These are phyloP conservation scores for Perizoma affinitatum DNA, from an alignment of 2,888 invertebrate species.

Conservation along the genomic window DNA sequence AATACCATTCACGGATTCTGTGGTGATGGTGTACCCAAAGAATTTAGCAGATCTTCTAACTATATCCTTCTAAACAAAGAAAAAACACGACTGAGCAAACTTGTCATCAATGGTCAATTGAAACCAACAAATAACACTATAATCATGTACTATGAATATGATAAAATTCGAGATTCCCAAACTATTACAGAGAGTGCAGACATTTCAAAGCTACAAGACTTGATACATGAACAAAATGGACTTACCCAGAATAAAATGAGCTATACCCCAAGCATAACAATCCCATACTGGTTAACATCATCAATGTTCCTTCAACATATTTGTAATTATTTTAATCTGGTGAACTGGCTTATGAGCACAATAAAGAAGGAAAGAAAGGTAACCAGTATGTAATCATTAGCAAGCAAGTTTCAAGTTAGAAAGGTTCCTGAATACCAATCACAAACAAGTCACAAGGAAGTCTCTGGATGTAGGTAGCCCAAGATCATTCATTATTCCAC, in stretches of 20 bases:
- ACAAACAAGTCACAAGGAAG: too few species aligned
- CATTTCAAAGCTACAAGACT: slow-evolving; percentile 57
- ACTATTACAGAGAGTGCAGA: slow-evolving; percentile 52
- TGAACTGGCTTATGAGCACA: slow-evolving; percentile 59
- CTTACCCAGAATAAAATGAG: slow-evolving; percentile 15
- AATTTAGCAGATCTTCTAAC: slow-evolving; percentile 39
- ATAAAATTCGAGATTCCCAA: slow-evolving; percentile 65
- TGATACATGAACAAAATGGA: slow-evolving; percentile 53
- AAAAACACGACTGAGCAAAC: slow-evolving; percentile 45
- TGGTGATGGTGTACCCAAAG: slow-evolving; percentile 37
- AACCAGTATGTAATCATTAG: slow-evolving; percentile 32
- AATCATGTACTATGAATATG: slow-evolving; percentile 65
- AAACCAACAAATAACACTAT: slow-evolving; percentile 50
- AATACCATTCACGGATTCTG: slow-evolving; percentile 54
- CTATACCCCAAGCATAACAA: slow-evolving; percentile 38
- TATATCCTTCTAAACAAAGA: slow-evolving; percentile 46
- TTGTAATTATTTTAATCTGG: slow-evolving; percentile 61
- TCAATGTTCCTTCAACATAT: slow-evolving; percentile 73
- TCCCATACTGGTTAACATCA: slow-evolving; percentile 59
- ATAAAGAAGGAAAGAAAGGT: slow-evolving; percentile 62
- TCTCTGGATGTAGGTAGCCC: too few species aligned
- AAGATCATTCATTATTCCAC: too few species aligned
- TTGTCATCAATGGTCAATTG: slow-evolving; percentile 52
- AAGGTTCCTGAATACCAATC: too few species aligned
- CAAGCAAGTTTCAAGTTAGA: too few species aligned